These are phyloP conservation scores for Drosophila paranaensis DNA, from an alignment of 2,888 invertebrate species.

Conservation along the genomic window DNA sequence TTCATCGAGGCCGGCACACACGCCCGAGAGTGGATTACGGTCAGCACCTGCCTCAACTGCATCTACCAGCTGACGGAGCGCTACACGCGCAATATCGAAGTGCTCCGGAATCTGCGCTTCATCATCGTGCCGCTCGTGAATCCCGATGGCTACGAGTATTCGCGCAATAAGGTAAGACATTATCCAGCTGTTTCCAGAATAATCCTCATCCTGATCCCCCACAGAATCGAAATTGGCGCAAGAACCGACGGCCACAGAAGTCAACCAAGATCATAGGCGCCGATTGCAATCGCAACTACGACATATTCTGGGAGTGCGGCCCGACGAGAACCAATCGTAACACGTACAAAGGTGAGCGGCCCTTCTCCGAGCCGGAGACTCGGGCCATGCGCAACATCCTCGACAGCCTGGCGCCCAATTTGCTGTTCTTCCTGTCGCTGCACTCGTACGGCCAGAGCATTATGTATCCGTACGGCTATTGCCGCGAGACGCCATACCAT, in stretches of 20 bases:
- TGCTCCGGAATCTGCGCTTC: constrained; percentile 88
- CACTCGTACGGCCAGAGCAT: constrained; percentile 84
- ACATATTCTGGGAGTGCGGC: constrained; percentile 86
- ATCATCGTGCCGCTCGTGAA: constrained; percentile 88
- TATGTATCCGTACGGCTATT: constrained; percentile 84
- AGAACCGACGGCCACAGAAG: constrained; percentile 85
- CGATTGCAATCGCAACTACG: constrained; percentile 89
- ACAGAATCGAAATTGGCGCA: constrained; percentile 88
- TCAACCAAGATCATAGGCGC: constrained; percentile 86
- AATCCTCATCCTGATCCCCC: neutral
- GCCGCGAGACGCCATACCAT: constrained; percentile 76
- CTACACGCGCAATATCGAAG: constrained; percentile 80
- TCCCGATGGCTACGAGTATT: constrained; percentile 90
- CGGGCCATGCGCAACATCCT: constrained; percentile 80
- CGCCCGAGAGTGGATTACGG: constrained; percentile 89
- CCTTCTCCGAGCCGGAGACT: constrained; percentile 84
- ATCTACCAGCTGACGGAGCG: constrained; percentile 87
- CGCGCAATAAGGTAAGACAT: constrained; percentile 85
- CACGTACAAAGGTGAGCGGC: constrained; percentile 83
- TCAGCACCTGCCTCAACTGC: constrained; percentile 87
- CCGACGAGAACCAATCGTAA: constrained; percentile 66
- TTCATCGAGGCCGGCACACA: constrained; percentile 86
- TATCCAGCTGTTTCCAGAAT: neutral
- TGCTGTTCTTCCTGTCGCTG: constrained; percentile 83
- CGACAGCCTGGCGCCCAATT: constrained; percentile 72